Base-by-base conservation (phyloP, 2,113 vertebrate genomes). In the Pseudopodoces humilis region DNA sequence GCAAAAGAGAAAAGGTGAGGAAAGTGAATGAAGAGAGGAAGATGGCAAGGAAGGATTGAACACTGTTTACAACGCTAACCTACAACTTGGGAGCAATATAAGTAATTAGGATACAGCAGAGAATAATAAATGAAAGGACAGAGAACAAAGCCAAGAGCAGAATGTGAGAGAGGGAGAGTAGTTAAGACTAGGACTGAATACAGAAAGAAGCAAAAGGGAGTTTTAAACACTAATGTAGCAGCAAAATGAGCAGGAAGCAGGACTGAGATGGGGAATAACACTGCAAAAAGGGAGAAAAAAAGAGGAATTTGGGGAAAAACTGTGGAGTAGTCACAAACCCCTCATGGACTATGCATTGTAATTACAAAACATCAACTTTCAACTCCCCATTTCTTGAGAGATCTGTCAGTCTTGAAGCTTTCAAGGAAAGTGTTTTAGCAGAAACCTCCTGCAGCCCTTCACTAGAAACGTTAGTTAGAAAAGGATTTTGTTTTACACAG, bases 61-160 rank as follows among this genome's bases (percentile, higher is more conserved):
- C 39, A 27, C 69, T 91, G 63, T 94, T 96, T 95, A 90, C 89
- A 72, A 10, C 27, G 6, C 37, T 90, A 96, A 94, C 39, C 30
- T 87, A 70, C 75, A 83, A 39, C 89, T 59, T 82, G 84, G 67
- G 89, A 95, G 58, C 71, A 89, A 91, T 95, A 85, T 72, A 87
- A 80, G 58, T 92, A 85, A 90, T 95, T 92, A 92, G 55, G 49
- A 24, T 70, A 86, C 17, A 1, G 52, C 60, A 33, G 78, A 91
- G 86, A 89, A 91, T 85, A 95, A 95, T 84, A 85, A 95, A 87
- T 86, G 74, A 87, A 89, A 91, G 78, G 67, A 87, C 0, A 2
- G 67, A 92, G 62, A 91, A 89, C 30, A 77, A 90, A 93, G 67
- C 46, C 67, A 49, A 30, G 50, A 88, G 41, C 3, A 47, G 63